phyloP scores from a whole-genome alignment of 2,888 invertebrate species.

The Apotomis capreana region DNA sequence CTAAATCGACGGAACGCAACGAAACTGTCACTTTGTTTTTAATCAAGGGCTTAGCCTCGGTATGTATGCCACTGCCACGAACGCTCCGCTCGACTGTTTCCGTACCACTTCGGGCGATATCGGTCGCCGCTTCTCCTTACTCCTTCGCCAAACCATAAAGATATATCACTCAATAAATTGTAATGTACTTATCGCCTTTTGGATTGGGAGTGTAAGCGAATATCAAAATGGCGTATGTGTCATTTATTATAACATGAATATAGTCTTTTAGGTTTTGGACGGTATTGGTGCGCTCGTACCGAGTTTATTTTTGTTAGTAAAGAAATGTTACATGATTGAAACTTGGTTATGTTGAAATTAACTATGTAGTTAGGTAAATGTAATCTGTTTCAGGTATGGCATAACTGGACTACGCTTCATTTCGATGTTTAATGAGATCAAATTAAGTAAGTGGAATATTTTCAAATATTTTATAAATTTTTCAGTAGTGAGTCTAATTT shows the following conservation, averaged over 20 bases:
- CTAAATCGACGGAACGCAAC: conserved; percentile 31
- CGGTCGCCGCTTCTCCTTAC: conserved; percentile 40
- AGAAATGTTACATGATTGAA: conserved; percentile 38
- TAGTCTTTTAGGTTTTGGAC: conserved; percentile 4
- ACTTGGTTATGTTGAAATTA: conserved; percentile 39
- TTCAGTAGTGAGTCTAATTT: too few species aligned
- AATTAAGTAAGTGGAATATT: conserved; percentile 6
- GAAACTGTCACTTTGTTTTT: conserved; percentile 39
- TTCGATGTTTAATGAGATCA: not conserved
- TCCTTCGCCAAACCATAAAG: conserved; percentile 1
- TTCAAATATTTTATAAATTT: not conserved
- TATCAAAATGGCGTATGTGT: conserved; percentile 18
- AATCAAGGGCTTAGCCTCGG: conserved; percentile 42
- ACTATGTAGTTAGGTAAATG: conserved; percentile 24
- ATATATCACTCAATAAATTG: not conserved
- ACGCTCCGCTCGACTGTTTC: conserved; percentile 61
- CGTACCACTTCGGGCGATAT: conserved; percentile 57
- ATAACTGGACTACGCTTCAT: conserved; percentile 11
- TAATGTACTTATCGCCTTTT: conserved; percentile 17
- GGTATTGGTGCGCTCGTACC: conserved; percentile 1
- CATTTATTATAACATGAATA: conserved; percentile 2
- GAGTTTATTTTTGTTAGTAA: conserved; percentile 41
- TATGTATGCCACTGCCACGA: conserved; percentile 63
- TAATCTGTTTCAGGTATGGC: conserved; percentile 33
- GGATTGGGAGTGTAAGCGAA: not conserved